Conservation (phyloP, 2,797 vertebrate species). For the Sebastes cheni region DNA sequence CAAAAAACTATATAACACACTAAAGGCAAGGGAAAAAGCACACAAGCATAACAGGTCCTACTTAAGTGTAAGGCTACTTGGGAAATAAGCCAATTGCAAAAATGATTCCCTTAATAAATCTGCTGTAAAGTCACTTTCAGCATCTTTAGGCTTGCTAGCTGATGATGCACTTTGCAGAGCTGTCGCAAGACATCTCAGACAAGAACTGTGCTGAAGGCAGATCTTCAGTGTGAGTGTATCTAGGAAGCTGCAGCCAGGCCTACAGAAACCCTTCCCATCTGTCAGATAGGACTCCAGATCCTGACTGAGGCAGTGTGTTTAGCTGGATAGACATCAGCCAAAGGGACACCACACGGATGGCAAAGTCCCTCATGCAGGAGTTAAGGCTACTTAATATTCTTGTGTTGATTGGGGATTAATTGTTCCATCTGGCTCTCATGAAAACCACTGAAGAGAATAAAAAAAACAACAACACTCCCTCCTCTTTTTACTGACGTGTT, state of each 20-base stretch:
- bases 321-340: constrained; percentile 52
- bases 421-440: constrained; percentile 86
- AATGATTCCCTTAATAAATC: not conserved
- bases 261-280: constrained; percentile 61
- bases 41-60: not conserved
- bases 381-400: constrained; percentile 72
- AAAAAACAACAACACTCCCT: constrained; percentile 25
- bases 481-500: constrained; percentile 39
- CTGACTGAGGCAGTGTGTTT: constrained; percentile 35
- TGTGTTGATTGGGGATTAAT: constrained; percentile 85
- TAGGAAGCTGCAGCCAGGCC: constrained; percentile 32
- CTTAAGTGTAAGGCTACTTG: not conserved
- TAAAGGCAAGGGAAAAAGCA: not conserved
- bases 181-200: not conserved
- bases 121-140: not conserved
- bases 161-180: constrained; percentile 18
- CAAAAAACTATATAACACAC: too few relatives aligned
- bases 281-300: constrained; percentile 49
- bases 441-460: constrained; percentile 58
- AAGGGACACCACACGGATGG: constrained; percentile 26
- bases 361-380: constrained; percentile 50
- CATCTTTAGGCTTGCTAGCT: not conserved
- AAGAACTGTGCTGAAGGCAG: constrained; percentile 15
- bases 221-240: constrained; percentile 24
- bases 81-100: not conserved